Evolutionary conservation across 2,888 invertebrate genomes (phyloP), one percentile per base, ranked within the genome.

Genomic region (Eudasyphora cyanicolor): DNA sequence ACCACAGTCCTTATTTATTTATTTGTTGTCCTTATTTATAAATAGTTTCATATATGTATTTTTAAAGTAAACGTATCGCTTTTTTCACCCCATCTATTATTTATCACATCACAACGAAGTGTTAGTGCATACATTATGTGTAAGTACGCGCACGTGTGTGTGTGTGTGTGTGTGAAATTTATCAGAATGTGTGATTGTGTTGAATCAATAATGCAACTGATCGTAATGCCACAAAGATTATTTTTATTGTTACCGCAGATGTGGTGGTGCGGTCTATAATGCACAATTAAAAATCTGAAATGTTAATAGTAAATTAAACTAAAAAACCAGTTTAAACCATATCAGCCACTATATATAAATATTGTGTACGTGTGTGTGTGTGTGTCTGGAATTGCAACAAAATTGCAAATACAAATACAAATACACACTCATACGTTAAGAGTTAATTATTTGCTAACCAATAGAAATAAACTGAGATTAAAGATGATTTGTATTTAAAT

Each of bases 221-320:
- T 84, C 78, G 78, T 76, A 76, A 71, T 81, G 73, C 78, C 84
- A 78, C 84, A 84, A 71, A 78, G 84, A 84, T 84, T 84, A 73
- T 69, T 81, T 64, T 81, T 76, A 78, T 78, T 82, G 76, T 78
- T 75, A 85, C 85, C 85, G 73, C 85, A 85, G 67, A 64, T 85
- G 85, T 81, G 85, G 85, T 71, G 62, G 78, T 79, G 80, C 80
- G 85, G 85, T 82, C 54, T 81, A 81, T 81, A 84, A 84, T 79
- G 78, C 78, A 84, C 83, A 84, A 84, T 78, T 75, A 80, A 83
- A 77, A 75, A 75, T 77, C 62, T 71, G 70, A 83, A 64, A 77
- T 70, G 74, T 75, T 70, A 73, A 80, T 64, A 75, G 77, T 82
- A 85, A 79, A 82, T 80, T 79, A 80, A 82, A 80, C 75, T 76